phyloP scores from a whole-genome alignment of 2,797 vertebrate genomes.

The Trichosurus vulpecula region DNA sequence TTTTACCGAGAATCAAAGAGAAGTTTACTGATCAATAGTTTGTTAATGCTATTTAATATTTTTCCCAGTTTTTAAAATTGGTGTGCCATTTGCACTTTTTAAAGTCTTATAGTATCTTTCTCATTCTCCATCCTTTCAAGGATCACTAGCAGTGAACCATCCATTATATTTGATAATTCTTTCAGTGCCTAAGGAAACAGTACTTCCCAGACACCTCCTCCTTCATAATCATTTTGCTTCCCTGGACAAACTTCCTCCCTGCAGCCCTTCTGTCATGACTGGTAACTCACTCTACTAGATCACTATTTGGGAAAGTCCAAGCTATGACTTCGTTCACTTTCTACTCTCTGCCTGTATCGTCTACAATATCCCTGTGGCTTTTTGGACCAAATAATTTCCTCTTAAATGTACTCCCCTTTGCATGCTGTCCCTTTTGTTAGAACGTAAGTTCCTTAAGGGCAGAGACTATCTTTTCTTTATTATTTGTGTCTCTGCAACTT shows the following conservation, averaged over 20 bases:
- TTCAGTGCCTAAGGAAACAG: background rate
- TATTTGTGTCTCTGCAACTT: background rate
- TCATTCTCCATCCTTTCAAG: background rate
- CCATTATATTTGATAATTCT: background rate
- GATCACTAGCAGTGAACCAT: background rate
- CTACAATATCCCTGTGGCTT: background rate
- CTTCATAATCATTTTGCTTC: background rate
- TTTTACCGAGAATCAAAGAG: background rate
- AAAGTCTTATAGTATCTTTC: background rate
- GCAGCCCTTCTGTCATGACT: background rate
- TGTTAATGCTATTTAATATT: background rate
- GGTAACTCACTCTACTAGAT: background rate
- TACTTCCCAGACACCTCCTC: background rate
- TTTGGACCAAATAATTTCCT: background rate
- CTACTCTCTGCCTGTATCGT: background rate
- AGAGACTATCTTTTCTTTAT: background rate
- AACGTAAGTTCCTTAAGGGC: background rate
- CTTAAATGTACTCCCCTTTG: background rate
- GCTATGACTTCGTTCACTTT: background rate
- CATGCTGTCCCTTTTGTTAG: background rate
- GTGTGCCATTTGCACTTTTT: background rate
- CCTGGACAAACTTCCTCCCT: background rate
- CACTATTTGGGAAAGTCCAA: background rate
- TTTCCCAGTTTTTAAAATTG: background rate
- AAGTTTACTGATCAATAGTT: background rate